Evolutionary conservation across 2,113 vertebrate genomes (phyloP), one percentile per base, ranked within the genome.

Genomic region (Turnix velox): DNA sequence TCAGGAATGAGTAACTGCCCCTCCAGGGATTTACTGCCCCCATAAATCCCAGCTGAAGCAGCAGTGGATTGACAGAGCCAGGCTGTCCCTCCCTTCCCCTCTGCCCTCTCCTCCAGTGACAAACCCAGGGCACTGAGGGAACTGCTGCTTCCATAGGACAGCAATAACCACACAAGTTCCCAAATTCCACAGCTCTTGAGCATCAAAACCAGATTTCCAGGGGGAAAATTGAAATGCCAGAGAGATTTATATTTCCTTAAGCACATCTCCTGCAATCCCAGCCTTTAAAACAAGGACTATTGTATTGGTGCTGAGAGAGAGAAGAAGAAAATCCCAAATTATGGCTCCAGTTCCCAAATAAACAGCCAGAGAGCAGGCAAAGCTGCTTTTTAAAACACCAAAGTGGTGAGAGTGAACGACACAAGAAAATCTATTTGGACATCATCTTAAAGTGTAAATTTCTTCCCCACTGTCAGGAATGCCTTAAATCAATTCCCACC

Each of bases 181-280:
- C 85, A 95, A 96, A 93, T 83, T 89, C 93, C 55, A 9, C 7
- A 55, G 75, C 59, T 85, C 77, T 81, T 69, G 28, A 75, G 58
- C 77, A 87, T 67, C 91, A 95, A 95, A 97, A 95, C 84, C 93
- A 94, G 74, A 94, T 94, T 96, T 95, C 78, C 87, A 92, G 37
- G 46, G 72, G 90, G 88, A 92, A 98, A 97, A 98, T n/a, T 97
- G 96, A 98, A 98, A 96, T 93, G 97, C 88, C 95, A 89, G 37
- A 18, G 88, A 97, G 90, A 97, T 97, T 97, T 97, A 92, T 94
- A 81, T 89, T 92, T 92, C 68, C 76, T 92, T 87, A 96, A 74
- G 91, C 42, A 96, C 91, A 95, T 92, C 93, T 52, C 90, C 88
- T 84, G 68, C n/a, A 59, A 72, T 71, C 78, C 85, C 51, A 79